Percentiles rank a stretch among this genome's conserved stretches.
These are phyloP conservation scores for Motacilla alba DNA, from an alignment of 2,113 vertebrate genomes.

Conservation along the genomic window DNA sequence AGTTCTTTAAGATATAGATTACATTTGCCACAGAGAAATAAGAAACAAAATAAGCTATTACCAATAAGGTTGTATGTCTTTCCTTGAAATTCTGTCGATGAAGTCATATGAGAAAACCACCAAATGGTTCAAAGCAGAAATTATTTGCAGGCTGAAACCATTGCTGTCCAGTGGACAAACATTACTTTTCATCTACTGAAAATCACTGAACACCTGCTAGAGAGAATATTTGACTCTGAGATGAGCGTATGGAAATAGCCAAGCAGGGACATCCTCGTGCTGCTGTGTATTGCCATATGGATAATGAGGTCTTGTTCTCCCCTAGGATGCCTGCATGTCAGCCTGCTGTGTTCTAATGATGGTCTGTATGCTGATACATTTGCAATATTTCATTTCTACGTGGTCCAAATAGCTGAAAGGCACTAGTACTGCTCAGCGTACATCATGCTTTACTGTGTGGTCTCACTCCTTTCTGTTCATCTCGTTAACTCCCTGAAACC, in stretches of 20 bases:
- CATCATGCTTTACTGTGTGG: not conserved
- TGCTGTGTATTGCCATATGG: not conserved
- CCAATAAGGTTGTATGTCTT: not conserved
- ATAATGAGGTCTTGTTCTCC: not conserved
- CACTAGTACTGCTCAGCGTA: not conserved
- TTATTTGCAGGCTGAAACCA: not conserved
- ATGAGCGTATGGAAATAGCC: not conserved
- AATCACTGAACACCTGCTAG: not conserved
- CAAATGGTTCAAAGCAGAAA: not conserved
- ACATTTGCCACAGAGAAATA: not conserved
- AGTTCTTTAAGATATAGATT: not conserved
- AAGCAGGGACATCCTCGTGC: fast-evolving
- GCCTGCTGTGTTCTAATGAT: not conserved
- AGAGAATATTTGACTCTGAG: not conserved
- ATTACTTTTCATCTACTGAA: not conserved
- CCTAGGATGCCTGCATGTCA: not conserved
- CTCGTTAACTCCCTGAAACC: not conserved
- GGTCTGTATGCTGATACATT: not conserved
- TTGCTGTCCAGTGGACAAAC: not conserved
- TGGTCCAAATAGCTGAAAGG: not conserved
- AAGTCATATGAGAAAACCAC: not conserved
- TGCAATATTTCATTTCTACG: not conserved
- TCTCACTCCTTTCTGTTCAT: not conserved
- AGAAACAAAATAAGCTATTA: not conserved
- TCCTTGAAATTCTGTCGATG: not conserved